Percentiles rank a stretch among this genome's conserved stretches.
Evolutionary conservation across 2,888 invertebrate species (phyloP).

Genomic region (Oasisia sp.): DNA sequence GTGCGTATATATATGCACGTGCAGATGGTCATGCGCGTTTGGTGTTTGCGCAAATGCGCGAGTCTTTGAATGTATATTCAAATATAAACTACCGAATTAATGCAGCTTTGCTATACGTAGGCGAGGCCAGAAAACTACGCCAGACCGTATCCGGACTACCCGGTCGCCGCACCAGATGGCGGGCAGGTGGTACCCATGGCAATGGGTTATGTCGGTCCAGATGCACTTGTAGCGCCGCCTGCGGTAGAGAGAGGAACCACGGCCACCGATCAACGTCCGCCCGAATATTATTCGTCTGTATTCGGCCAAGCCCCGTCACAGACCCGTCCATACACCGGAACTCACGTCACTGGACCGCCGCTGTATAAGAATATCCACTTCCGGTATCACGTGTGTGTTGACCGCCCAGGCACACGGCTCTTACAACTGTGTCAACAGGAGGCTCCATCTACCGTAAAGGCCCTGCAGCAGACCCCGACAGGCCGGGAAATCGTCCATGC

Average conservation of each 20-base stretch:
- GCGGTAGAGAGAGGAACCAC: background rate
- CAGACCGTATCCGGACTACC: background rate
- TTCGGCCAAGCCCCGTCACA: background rate
- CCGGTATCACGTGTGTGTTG: background rate
- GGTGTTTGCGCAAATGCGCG: no score
- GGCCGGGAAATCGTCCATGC: background rate
- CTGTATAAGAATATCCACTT: conserved; percentile 2
- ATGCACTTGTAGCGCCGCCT: background rate
- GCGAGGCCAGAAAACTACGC: background rate
- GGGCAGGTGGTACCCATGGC: background rate
- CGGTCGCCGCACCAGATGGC: no score
- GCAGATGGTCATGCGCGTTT: no score
- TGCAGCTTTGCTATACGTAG: background rate
- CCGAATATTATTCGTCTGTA: background rate
- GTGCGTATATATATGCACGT: no score
- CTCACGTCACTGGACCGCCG: background rate
- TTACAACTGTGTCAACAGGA: background rate
- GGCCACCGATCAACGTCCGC: background rate
- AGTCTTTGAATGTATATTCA: background rate
- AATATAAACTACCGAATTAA: background rate
- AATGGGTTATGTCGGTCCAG: background rate
- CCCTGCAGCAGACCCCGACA: background rate
- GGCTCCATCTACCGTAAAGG: background rate
- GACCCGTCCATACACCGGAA: background rate
- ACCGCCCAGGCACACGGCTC: background rate